A percentile compares a stretch with the other conserved stretches of the same genome.
These are phyloP conservation scores for Caenorhabditis virilis DNA, from an alignment of 2,888 invertebrate species.

Conservation along the genomic window DNA sequence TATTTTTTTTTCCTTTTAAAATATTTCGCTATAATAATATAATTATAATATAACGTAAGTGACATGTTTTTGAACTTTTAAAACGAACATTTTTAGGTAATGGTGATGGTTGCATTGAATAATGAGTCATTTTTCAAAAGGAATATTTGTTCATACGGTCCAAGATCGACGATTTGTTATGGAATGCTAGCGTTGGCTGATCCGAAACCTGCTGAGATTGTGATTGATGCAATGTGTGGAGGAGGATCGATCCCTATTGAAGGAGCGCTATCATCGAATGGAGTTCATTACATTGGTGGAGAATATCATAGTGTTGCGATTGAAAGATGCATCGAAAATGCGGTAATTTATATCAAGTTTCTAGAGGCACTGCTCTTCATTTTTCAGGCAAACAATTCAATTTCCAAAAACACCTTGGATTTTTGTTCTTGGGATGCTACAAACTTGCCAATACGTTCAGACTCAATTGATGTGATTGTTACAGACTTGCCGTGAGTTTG, in stretches of 20 bases:
- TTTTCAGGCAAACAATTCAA: too few relatives aligned
- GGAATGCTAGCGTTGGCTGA: conserved; percentile 68
- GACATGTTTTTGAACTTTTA: too few relatives aligned
- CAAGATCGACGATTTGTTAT: conserved; percentile 74
- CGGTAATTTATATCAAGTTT: background rate
- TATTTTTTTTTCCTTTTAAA: too few relatives aligned
- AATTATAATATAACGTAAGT: too few relatives aligned
- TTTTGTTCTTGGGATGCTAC: conserved; percentile 72
- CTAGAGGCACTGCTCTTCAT: too few relatives aligned
- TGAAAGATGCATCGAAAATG: conserved; percentile 59
- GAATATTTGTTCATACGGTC: conserved; percentile 73
- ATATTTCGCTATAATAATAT: too few relatives aligned
- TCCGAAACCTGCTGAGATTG: conserved; percentile 68
- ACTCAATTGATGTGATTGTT: conserved; percentile 73
- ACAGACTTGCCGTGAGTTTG: conserved; percentile 71
- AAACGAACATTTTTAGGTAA: conserved; percentile 64
- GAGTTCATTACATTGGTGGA: conserved; percentile 72
- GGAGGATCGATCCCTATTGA: conserved; percentile 75
- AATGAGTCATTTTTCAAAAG: conserved; percentile 73
- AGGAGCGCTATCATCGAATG: conserved; percentile 72
- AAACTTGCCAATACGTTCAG: conserved; percentile 72
- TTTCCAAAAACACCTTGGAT: conserved; percentile 5
- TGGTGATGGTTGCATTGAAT: conserved; percentile 73
- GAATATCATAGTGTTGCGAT: conserved; percentile 73
- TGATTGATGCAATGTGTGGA: conserved; percentile 75